Evolutionary conservation across 2,888 invertebrate genomes (phyloP), one percentile per base, ranked within the genome.

Genomic region (Sarcophaga caerulescens): DNA sequence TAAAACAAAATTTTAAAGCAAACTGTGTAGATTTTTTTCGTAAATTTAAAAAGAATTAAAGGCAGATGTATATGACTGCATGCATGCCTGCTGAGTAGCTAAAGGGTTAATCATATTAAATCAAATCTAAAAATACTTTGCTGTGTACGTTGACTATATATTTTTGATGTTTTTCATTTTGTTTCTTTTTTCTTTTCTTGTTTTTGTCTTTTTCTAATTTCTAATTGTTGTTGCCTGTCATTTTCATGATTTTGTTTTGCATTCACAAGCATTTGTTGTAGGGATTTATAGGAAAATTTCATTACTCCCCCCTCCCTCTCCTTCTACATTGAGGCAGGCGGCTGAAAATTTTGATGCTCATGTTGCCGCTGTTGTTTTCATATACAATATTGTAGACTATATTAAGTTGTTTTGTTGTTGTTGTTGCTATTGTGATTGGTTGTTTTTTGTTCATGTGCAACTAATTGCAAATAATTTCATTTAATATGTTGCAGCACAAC

Each of bases 381-480:
- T 52, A 14, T 52, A 52, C 17, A 14, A 52, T 12, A 52, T 52
- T 52, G 1, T 5, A 52, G 17, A 52, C 17, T 17, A 1, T 10
- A 35, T 35, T 8, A 8, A 35, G 35, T 35, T 35, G 8, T 35
- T 10, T 35, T 35, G 35, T 35, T 35, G 10, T 35, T 35, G 35
- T 35, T 35, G 35, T 35, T 35, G 35, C 35, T 35, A 35, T 35
- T 35, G 35, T 35, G 35, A 35, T 35, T 76, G 6, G 8, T 65
- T 47, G 25, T 65, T 68, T 57, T 57, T 71, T 76, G 23, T 17
- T 78, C 69, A 68, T 74, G 75, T 79, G 79, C 78, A 85, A 82
- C 85, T 79, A 85, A 85, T 85, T 85, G 85, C 85, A 82, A 82
- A 85, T 80, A 82, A 85, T 85, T 85, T 84, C 70, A 70, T 80